These are phyloP conservation scores for Centroberyx gerrardi DNA, from an alignment of 2,797 vertebrate genomes.

Conservation along the genomic window DNA sequence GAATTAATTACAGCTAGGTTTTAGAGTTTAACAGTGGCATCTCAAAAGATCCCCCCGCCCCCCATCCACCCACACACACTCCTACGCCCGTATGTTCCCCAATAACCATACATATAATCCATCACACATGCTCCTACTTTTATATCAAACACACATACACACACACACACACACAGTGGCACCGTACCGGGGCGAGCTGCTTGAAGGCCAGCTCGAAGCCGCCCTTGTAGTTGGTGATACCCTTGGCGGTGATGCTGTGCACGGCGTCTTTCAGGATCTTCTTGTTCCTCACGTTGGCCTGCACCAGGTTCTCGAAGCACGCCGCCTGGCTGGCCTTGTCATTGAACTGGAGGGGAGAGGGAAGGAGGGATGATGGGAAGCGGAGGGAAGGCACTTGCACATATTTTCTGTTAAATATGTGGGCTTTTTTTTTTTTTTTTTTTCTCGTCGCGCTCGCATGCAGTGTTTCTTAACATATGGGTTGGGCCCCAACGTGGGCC, in stretches of 20 bases:
- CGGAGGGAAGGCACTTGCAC: constrained; percentile 76
- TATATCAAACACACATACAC: not conserved
- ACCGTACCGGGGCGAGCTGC: constrained; percentile 84
- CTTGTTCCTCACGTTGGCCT: constrained; percentile 98
- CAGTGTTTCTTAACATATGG: constrained; percentile 36
- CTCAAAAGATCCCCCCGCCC: not conserved
- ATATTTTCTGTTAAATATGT: constrained; percentile 84
- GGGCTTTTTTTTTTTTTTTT: constrained; percentile 38
- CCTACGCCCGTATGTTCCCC: constrained; percentile 2
- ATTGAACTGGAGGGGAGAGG: constrained; percentile 90
- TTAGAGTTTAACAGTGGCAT: constrained; percentile 10
- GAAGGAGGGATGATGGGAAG: constrained; percentile 75
- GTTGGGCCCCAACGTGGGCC: not conserved
- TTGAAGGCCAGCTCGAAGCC: constrained; percentile 95
- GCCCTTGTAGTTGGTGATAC: constrained; percentile 94
- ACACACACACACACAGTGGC: not conserved
- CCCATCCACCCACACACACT: constrained; percentile 3
- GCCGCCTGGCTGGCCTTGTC: constrained; percentile 90
- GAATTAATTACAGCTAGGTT: not conserved
- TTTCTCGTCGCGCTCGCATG: constrained; percentile 48
- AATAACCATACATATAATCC: not conserved
- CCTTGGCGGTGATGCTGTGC: constrained; percentile 92
- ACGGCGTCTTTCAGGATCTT: constrained; percentile 94
- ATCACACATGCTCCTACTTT: not conserved
- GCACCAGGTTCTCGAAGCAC: constrained; percentile 96